Evolutionary conservation across 2,888 invertebrate genomes (phyloP).

Genomic region (Mimas tiliae): DNA sequence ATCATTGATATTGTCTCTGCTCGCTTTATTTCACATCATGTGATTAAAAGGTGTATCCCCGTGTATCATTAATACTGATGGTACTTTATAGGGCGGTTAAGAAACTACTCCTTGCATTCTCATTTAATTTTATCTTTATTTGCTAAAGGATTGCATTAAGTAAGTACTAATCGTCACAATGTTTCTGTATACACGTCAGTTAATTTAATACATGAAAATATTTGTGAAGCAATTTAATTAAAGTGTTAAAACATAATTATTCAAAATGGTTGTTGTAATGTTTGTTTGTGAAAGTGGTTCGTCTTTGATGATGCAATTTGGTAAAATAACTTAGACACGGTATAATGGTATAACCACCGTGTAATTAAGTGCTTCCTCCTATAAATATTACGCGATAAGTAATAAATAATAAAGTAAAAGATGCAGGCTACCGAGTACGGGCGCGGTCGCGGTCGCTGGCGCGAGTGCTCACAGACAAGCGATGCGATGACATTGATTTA

Average conservation of each 20-base stretch:
- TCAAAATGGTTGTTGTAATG: conserved; percentile 27
- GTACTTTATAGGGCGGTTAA: too few species aligned
- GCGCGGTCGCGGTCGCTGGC: conserved; percentile 41
- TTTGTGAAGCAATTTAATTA: neutral
- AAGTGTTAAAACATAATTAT: conserved; percentile 29
- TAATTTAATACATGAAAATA: neutral
- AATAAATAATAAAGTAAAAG: conserved; percentile 77
- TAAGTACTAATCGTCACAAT: neutral
- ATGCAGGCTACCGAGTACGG: conserved; percentile 66
- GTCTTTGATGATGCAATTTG: conserved; percentile 35
- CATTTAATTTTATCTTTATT: too few species aligned
- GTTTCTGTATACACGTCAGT: neutral
- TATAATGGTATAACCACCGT: conserved; percentile 49
- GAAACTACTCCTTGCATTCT: too few species aligned
- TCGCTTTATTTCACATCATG: too few species aligned
- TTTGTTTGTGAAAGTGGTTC: conserved; percentile 23
- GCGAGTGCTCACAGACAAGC: conserved; percentile 19
- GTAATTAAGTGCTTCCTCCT: conserved; percentile 65
- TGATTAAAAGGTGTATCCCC: too few species aligned
- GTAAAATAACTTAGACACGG: conserved; percentile 32
- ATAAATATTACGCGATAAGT: conserved; percentile 65
- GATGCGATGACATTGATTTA: conserved; percentile 73
- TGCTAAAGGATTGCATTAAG: too few species aligned
- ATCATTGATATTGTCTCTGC: too few species aligned
- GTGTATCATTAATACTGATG: too few species aligned